Evolutionary conservation across 1,140 invertebrate genomes (phyloP).

Genomic region (Xylocopa sonorina): DNA sequence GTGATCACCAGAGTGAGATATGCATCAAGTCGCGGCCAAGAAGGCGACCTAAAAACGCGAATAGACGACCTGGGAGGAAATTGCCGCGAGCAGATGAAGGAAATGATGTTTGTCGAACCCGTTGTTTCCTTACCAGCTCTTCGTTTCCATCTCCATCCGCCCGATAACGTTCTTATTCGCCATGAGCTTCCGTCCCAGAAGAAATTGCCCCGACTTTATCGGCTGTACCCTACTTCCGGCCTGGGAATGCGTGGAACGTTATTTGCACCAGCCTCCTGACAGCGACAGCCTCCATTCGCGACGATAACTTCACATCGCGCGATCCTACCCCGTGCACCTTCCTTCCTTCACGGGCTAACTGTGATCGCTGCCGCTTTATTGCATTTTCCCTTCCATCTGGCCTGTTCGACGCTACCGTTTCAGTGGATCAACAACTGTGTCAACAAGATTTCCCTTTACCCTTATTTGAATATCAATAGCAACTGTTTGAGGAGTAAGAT

Average conservation of each 20-base stretch:
- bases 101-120: not conserved
- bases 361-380: constrained; percentile 5
- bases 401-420: not conserved
- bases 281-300: constrained; percentile 13
- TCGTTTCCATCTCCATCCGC: not conserved
- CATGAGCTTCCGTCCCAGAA: constrained; percentile 23
- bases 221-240: not conserved
- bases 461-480: too few relatives aligned
- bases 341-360: not conserved
- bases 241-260: constrained; percentile 24
- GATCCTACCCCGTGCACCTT: not conserved
- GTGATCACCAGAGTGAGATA: not conserved
- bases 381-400: not conserved
- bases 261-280: constrained; percentile 15
- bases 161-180: constrained; percentile 37
- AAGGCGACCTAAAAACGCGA: not conserved
- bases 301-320: constrained; percentile 15
- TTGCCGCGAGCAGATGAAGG: constrained; percentile 4
- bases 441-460: too few relatives aligned
- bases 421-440: too few relatives aligned
- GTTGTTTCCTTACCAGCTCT: constrained; percentile 16
- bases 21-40: not conserved
- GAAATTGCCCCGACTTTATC: constrained; percentile 45
- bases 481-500: too few relatives aligned
- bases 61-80: not conserved